Percentiles rank a stretch among this genome's conserved stretches.
These are phyloP conservation scores for Scolanthus callimorphus DNA, from an alignment of 92 coral and sea anemone genomes.

Conservation along the genomic window DNA sequence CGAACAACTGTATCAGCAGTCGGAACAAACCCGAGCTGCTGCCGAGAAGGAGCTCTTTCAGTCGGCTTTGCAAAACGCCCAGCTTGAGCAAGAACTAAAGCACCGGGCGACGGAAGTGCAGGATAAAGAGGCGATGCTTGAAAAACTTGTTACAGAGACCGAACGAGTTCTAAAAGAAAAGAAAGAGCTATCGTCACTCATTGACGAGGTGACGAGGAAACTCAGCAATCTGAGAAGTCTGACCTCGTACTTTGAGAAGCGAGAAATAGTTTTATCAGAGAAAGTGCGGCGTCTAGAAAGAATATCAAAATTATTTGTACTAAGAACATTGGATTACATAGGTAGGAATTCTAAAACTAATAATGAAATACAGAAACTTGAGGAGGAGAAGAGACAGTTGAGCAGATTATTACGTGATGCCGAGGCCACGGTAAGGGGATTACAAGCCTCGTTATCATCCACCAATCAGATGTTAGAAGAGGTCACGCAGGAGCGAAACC, in stretches of 20 bases:
- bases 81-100: slow-evolving; percentile 16
- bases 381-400: slow-evolving; percentile 17
- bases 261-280: slow-evolving; percentile 9
- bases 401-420: slow-evolving; percentile 12
- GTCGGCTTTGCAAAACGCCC: slow-evolving; percentile 15
- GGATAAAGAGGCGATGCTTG: slow-evolving; percentile 5
- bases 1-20: slow-evolving; percentile 15
- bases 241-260: neutral
- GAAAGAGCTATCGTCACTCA: slow-evolving; percentile 7
- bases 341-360: slow-evolving; percentile 5
- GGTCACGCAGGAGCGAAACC: slow-evolving; percentile 9
- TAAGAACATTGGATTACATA: slow-evolving; percentile 1
- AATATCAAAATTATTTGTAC: slow-evolving; percentile 1
- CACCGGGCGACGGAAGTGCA: slow-evolving; percentile 13
- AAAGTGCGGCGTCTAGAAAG: slow-evolving; percentile 30
- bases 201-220: slow-evolving; percentile 9
- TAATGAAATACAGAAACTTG: slow-evolving; percentile 8
- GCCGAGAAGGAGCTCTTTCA: slow-evolving; percentile 34
- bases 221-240: slow-evolving; percentile 1
- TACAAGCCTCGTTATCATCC: slow-evolving; percentile 35
- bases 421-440: slow-evolving; percentile 7
- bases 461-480: slow-evolving; percentile 17
- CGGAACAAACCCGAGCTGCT: slow-evolving; percentile 26
- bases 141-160: slow-evolving; percentile 7
- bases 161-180: slow-evolving; percentile 6